Conservation (phyloP, 2,888 invertebrate genomes). For the Tetranychus piercei region DNA sequence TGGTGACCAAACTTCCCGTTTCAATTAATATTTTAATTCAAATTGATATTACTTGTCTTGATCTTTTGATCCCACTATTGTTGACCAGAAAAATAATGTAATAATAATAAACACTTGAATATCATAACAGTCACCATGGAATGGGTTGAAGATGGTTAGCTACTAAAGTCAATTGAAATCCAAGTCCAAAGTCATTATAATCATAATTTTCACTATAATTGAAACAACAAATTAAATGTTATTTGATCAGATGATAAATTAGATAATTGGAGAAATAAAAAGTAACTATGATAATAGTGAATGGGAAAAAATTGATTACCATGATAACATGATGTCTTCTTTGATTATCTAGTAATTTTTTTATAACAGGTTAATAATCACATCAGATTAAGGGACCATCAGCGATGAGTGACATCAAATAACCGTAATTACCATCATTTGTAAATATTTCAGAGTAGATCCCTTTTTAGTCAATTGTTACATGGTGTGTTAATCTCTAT, state of each 20-base stretch:
- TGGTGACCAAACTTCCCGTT: too few relatives aligned
- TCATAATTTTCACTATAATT: not conserved
- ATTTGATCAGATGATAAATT: not conserved
- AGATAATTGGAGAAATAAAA: not conserved
- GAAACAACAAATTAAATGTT: not conserved
- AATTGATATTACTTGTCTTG: too few relatives aligned
- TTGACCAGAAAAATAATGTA: too few relatives aligned
- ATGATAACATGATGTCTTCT: not conserved
- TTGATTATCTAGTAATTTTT: not conserved
- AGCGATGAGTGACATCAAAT: not conserved
- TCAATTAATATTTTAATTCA: too few relatives aligned
- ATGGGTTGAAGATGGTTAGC: too few relatives aligned
- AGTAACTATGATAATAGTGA: not conserved
- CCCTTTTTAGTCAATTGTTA: not conserved
- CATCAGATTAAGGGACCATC: not conserved
- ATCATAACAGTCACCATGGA: too few relatives aligned
- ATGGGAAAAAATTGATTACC: not conserved
- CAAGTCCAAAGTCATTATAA: not conserved
- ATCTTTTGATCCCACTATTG: too few relatives aligned
- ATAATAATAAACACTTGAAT: too few relatives aligned
- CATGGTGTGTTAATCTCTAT: not conserved
- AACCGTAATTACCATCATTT: not conserved
- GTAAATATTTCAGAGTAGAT: not conserved
- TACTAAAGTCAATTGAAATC: not conserved
- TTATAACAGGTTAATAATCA: not conserved